Base-by-base conservation (phyloP, 2,113 vertebrate genomes). In the Chlamydotis undulata region DNA sequence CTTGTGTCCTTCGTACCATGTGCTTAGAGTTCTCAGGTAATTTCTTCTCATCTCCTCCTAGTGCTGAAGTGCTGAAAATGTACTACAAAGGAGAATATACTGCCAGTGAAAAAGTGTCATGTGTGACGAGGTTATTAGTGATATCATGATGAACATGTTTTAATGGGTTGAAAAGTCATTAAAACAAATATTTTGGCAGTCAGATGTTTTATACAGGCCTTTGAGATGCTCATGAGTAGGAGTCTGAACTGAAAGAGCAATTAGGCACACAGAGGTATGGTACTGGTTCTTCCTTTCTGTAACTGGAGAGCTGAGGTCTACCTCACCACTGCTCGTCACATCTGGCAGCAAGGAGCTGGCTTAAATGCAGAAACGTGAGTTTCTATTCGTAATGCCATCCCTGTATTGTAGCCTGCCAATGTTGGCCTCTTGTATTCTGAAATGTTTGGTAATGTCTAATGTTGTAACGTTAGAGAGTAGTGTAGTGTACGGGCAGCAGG, bases 1-100 rank as follows among this genome's bases (percentile, higher is more conserved):
- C 61, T 59, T 5, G 0, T 56, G 26, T 63, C 33, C 77, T 86
- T 87, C 0, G 0, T 53, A 9, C 29, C 33, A 12, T 1, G 0
- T 31, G 4, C 69, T 47, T 70, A 23, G 11, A n/a, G 5, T 74
- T 89, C 56, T 70, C 19, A 5, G 29, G 17, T 76, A 33, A 16
- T 59, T 79, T 83, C 41, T 65, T 81, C 45, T 74, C 26, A 11
- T 9, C 23, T 77, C 14, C 19, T 70, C 33, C n/a, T 14, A 61
- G 0, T 87, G 50, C 14, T 31, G 24, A 55, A 39, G 12, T 59
- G 26, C n/a, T 45, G 57, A 85, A 95, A 83, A 53, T 57, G 19
- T 1, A 13, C 45, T 61, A 5, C n/a, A 31, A 37, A 2, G 71
- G 35, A 75, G 52, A 39, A 50, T 60, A 37, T 0, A 1, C 25